These are phyloP conservation scores for Entomobrya multifasciata DNA, from an alignment of 2,888 invertebrate species.

Conservation along the genomic window DNA sequence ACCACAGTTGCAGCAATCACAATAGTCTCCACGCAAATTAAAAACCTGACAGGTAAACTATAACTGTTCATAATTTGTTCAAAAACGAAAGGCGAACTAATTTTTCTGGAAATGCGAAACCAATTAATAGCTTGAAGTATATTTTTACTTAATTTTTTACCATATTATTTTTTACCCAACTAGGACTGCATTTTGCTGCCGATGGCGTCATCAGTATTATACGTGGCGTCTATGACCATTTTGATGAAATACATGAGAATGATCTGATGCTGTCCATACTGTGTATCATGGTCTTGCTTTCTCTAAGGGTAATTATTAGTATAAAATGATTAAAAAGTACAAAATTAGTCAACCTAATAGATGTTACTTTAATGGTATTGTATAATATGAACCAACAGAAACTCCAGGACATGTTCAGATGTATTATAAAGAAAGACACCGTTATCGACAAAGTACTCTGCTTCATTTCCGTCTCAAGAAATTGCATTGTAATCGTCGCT, in stretches of 20 bases:
- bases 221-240: slow-evolving; percentile 86
- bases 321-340: too few relatives aligned
- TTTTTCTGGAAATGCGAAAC: too few relatives aligned
- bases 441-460: slow-evolving; percentile 85
- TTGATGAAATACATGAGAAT: slow-evolving; percentile 86
- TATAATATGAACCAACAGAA: too few relatives aligned
- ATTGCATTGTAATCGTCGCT: slow-evolving; percentile 89
- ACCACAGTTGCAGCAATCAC: slow-evolving; percentile 96
- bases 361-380: neutral
- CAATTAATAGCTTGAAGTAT: too few relatives aligned
- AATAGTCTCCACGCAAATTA: slow-evolving; percentile 92
- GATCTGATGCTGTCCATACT: slow-evolving; percentile 87
- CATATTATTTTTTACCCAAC: too few relatives aligned
- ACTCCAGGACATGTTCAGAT: slow-evolving; percentile 72
- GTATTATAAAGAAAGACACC: slow-evolving; percentile 58
- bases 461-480: slow-evolving; percentile 88
- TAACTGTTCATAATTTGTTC: too few relatives aligned
- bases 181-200: slow-evolving; percentile 88
- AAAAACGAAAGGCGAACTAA: too few relatives aligned
- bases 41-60: slow-evolving; percentile 85
- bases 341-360: too few relatives aligned
- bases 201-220: slow-evolving; percentile 89
- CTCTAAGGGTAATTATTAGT: slow-evolving; percentile 50
- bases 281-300: slow-evolving; percentile 83
- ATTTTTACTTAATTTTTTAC: too few relatives aligned